Evolutionary conservation across 1,140 invertebrate species (phyloP).

Genomic region (Platyura marginata): DNA sequence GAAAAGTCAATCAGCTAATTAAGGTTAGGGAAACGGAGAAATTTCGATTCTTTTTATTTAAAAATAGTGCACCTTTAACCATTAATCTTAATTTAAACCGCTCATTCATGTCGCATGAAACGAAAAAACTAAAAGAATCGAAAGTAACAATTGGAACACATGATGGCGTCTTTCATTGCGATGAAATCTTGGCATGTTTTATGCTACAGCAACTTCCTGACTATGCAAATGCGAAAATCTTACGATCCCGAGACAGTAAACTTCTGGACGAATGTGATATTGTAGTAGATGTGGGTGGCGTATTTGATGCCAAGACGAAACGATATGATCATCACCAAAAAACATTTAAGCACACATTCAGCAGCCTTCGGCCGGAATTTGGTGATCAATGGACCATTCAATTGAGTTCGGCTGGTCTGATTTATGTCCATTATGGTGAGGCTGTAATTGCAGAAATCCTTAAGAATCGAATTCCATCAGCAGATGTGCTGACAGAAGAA

Average conservation of each 20-base stretch:
- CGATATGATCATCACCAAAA: constrained; percentile 94
- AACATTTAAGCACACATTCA: constrained; percentile 38
- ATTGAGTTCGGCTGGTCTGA: constrained; percentile 86
- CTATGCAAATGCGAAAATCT: constrained; percentile 65
- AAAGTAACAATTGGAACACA: constrained; percentile 53
- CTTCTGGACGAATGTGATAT: constrained; percentile 74
- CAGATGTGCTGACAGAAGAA: constrained; percentile 26
- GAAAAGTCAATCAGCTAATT: no score
- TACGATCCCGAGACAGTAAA: constrained; percentile 41
- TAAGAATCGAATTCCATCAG: constrained; percentile 27
- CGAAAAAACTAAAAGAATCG: no score
- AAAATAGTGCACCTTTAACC: no score
- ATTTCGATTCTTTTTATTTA: no score
- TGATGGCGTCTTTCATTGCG: constrained; percentile 79
- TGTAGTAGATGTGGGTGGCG: constrained; percentile 90
- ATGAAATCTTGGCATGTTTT: constrained; percentile 86
- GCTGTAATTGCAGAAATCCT: constrained; percentile 45
- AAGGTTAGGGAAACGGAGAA: no score
- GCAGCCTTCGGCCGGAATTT: constrained; percentile 6
- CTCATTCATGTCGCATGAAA: no score
- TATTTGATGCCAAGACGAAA: constrained; percentile 56
- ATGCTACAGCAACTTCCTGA: constrained; percentile 69
- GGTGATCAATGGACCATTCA: constrained; percentile 18
- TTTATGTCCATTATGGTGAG: constrained; percentile 84
- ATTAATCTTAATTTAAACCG: no score